These are phyloP conservation scores for Leucophenga varia DNA, from an alignment of 1,140 invertebrate genomes.

Conservation along the genomic window DNA sequence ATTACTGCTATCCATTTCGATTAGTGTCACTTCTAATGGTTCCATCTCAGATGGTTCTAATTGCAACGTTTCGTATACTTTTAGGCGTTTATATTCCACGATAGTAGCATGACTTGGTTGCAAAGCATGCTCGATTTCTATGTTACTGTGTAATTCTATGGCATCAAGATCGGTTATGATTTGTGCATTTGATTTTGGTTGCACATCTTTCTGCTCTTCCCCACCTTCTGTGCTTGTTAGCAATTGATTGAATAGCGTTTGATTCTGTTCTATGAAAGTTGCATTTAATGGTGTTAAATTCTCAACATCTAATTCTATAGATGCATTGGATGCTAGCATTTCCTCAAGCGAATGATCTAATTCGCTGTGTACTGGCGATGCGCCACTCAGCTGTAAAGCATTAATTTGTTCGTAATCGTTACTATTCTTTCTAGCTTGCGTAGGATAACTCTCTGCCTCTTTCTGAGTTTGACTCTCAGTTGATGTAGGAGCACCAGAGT, in stretches of 20 bases:
- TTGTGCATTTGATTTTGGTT: no score
- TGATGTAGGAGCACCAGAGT: no score
- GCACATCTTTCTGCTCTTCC: background rate
- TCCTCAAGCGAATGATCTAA: slow-evolving; percentile 51
- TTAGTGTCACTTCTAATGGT: slow-evolving; percentile 22
- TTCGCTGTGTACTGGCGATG: slow-evolving; percentile 18
- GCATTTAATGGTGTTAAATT: slow-evolving; percentile 24
- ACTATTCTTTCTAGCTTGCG: no score
- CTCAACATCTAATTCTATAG: slow-evolving; percentile 36
- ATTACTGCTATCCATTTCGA: slow-evolving; percentile 11
- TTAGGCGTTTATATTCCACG: slow-evolving; percentile 24
- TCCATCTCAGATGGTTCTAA: slow-evolving; percentile 22
- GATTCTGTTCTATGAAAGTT: slow-evolving; percentile 9
- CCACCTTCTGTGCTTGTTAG: slow-evolving; percentile 17
- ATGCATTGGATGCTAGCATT: slow-evolving; percentile 44
- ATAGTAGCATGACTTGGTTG: slow-evolving; percentile 13
- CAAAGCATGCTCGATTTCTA: slow-evolving; percentile 19
- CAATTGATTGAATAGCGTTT: slow-evolving; percentile 11
- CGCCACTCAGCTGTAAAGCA: background rate
- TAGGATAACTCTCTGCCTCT: no score
- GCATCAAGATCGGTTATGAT: slow-evolving; percentile 32
- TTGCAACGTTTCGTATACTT: slow-evolving; percentile 16
- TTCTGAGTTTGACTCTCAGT: no score
- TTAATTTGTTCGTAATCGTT: no score
- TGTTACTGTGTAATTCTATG: background rate